Evolutionary conservation across 2,113 vertebrate species (phyloP).

Genomic region (Rhinoptilus africanus): DNA sequence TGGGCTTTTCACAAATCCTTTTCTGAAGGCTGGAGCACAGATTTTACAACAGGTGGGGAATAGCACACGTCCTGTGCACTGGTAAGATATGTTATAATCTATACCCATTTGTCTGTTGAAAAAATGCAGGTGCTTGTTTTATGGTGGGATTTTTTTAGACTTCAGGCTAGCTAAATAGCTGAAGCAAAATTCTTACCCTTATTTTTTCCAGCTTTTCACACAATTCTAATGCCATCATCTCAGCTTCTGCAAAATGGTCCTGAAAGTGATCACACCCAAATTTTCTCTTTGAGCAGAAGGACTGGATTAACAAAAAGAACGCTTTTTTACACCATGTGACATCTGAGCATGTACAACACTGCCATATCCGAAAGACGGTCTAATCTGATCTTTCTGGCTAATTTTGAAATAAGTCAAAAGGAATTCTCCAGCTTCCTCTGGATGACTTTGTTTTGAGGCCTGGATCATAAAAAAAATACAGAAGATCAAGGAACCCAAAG

Average conservation of each 20-base stretch:
- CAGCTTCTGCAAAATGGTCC: neutral
- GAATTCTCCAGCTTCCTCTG: neutral
- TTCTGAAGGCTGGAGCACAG: neutral
- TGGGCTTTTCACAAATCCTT: neutral
- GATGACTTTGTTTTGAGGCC: neutral
- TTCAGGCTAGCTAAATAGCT: neutral
- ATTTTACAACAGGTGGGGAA: conserved; percentile 3
- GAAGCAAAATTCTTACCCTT: neutral
- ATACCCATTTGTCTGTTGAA: conserved; percentile 4
- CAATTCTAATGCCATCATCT: neutral
- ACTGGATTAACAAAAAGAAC: neutral
- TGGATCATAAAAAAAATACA: neutral
- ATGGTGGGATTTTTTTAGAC: neutral
- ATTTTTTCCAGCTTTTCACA: neutral
- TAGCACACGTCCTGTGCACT: neutral
- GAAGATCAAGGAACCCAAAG: neutral
- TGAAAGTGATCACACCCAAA: neutral
- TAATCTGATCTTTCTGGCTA: neutral
- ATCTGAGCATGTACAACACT: neutral
- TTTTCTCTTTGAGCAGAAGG: neutral
- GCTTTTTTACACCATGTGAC: neutral
- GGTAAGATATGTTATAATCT: neutral
- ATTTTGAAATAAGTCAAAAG: neutral
- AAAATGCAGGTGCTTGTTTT: conserved; percentile 9
- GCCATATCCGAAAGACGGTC: neutral